These are phyloP conservation scores for Drosophila formosana DNA, from an alignment of 2,888 invertebrate genomes.

Conservation along the genomic window DNA sequence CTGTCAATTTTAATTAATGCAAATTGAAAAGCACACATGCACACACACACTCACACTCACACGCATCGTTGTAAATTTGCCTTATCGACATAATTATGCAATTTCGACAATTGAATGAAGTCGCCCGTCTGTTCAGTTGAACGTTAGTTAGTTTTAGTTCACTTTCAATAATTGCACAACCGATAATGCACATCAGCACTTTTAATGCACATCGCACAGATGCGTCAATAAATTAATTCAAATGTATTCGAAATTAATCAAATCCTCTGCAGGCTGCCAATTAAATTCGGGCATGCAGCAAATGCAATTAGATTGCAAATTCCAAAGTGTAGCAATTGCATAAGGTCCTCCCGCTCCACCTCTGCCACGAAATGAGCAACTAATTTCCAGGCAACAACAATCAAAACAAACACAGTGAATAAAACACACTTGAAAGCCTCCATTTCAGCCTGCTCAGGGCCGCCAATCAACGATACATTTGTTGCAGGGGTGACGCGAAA, in stretches of 20 bases:
- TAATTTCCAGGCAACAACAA: slow-evolving; percentile 44
- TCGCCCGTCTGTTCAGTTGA: slow-evolving; percentile 37
- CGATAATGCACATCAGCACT: slow-evolving; percentile 33
- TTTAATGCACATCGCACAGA: slow-evolving; percentile 8
- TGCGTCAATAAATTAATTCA: slow-evolving; percentile 17
- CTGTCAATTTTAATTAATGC: slow-evolving; percentile 69
- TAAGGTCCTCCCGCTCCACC: slow-evolving; percentile 12
- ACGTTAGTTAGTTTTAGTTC: slow-evolving; percentile 32
- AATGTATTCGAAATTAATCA: slow-evolving; percentile 30
- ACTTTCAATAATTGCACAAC: slow-evolving; percentile 36
- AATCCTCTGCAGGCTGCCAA: slow-evolving; percentile 34
- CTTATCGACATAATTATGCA: slow-evolving; percentile 74
- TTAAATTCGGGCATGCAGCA: slow-evolving; percentile 23
- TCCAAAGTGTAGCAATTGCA: slow-evolving; percentile 27
- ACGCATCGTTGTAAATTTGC: slow-evolving; percentile 56
- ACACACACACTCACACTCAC: slow-evolving; percentile 10
- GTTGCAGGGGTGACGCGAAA: slow-evolving; percentile 40
- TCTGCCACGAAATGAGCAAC: slow-evolving; percentile 32
- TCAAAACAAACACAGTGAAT: slow-evolving; percentile 7
- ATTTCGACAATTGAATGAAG: slow-evolving; percentile 66
- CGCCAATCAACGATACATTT: slow-evolving; percentile 68
- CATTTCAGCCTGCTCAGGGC: slow-evolving; percentile 33
- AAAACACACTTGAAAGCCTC: slow-evolving; percentile 48
- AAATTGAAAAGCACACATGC: slow-evolving; percentile 56
- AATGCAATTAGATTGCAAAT: slow-evolving; percentile 28